These are phyloP conservation scores for Xiphophorus hellerii DNA, from an alignment of 2,113 vertebrate species.

Conservation along the genomic window DNA sequence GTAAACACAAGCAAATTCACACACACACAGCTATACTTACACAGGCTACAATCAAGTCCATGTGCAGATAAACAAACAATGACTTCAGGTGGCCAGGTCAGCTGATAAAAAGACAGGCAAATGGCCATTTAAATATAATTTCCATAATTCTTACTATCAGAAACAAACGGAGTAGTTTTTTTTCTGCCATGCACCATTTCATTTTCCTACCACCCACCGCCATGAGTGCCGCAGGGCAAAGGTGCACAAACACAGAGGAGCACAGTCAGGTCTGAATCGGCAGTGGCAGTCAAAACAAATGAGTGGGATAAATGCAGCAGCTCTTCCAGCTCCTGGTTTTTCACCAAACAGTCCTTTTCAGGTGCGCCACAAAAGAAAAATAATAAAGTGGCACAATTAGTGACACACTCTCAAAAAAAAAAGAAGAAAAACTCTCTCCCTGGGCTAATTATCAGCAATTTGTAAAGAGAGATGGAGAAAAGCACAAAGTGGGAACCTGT, in stretches of 20 bases:
- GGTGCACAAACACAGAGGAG: slow-evolving; percentile 57
- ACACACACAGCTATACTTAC: background rate
- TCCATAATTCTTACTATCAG: slow-evolving; percentile 22
- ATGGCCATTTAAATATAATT: slow-evolving; percentile 21
- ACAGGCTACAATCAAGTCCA: background rate
- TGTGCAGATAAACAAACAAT: slow-evolving; percentile 10
- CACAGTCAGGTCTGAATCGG: slow-evolving; percentile 42
- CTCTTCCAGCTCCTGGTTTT: slow-evolving; percentile 54
- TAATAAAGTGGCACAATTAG: slow-evolving; percentile 68
- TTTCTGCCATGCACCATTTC: slow-evolving; percentile 25
- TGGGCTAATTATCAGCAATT: slow-evolving; percentile 68
- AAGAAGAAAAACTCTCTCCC: slow-evolving; percentile 23
- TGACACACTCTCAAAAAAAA: slow-evolving; percentile 37
- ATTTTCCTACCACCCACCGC: slow-evolving; percentile 54
- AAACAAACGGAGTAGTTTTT: slow-evolving; percentile 19
- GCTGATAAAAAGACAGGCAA: background rate
- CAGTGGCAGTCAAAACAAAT: slow-evolving; percentile 61
- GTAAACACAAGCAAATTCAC: background rate
- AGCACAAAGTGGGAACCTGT: slow-evolving; percentile 36
- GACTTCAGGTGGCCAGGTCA: slow-evolving; percentile 25
- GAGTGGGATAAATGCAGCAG: slow-evolving; percentile 57
- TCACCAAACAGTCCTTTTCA: slow-evolving; percentile 62
- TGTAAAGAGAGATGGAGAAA: slow-evolving; percentile 42
- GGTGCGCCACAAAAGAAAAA: slow-evolving; percentile 45
- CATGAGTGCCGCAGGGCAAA: slow-evolving; percentile 33